These are phyloP conservation scores for Lamellibrachia columna DNA, from an alignment of 2,888 invertebrate genomes.

Conservation along the genomic window DNA sequence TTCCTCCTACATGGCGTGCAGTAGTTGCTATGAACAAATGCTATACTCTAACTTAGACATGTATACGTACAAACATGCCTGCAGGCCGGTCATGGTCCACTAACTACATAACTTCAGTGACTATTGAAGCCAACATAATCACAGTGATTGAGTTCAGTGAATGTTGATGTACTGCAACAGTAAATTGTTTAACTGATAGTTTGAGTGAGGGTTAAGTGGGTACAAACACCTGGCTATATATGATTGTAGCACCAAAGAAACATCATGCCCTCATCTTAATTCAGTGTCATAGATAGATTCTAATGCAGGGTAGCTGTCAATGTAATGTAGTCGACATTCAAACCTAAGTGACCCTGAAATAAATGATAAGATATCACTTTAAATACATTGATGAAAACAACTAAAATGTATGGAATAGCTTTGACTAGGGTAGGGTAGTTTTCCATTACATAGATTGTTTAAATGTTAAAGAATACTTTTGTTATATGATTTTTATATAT, in stretches of 20 bases:
- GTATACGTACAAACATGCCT: background rate
- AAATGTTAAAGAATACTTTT: no score
- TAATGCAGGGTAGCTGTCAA: background rate
- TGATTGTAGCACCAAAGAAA: background rate
- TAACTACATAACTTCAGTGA: background rate
- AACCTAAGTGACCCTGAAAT: background rate
- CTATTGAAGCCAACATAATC: background rate
- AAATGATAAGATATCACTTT: background rate
- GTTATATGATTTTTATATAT: background rate
- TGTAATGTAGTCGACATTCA: background rate
- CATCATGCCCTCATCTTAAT: background rate
- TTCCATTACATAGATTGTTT: background rate
- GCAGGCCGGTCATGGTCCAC: background rate
- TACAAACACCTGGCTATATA: background rate
- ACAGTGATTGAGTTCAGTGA: background rate
- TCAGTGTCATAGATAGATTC: background rate
- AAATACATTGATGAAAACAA: background rate
- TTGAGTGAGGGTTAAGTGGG: background rate
- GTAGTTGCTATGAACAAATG: background rate
- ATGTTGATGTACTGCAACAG: background rate
- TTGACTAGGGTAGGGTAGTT: background rate
- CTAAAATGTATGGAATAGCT: background rate
- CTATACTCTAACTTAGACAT: background rate
- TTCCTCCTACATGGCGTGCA: background rate
- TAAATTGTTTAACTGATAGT: background rate